Percentiles rank a stretch among this genome's conserved stretches.
phyloP scores from a whole-genome alignment of 2,888 invertebrate species.

The Noctua fimbriata region DNA sequence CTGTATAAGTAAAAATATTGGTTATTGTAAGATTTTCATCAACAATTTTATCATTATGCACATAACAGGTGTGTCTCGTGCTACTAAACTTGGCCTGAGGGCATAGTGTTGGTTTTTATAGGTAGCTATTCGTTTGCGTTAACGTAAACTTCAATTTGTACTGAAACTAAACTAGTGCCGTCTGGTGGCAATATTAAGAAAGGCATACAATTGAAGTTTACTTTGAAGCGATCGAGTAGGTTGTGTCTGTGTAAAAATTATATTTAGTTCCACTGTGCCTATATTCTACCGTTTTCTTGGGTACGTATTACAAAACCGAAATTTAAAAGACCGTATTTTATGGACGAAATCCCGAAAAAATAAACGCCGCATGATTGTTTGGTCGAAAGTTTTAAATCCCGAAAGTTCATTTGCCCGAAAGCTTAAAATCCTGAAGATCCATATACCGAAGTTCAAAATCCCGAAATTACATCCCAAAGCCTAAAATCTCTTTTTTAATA shows the following conservation, averaged over 20 bases:
- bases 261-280: neutral
- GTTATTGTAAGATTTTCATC: neutral
- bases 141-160: neutral
- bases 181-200: neutral
- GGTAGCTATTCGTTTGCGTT: neutral
- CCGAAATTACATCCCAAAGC: too few relatives aligned
- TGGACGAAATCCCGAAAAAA: too few relatives aligned
- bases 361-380: too few relatives aligned
- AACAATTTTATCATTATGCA: conserved; percentile 7
- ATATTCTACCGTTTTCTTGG: neutral
- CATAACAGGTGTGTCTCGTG: neutral
- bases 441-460: too few relatives aligned
- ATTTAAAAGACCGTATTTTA: too few relatives aligned
- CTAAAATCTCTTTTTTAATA: too few relatives aligned
- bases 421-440: too few relatives aligned
- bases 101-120: neutral
- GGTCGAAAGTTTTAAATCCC: too few relatives aligned
- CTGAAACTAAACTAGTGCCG: neutral
- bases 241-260: neutral
- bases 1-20: neutral
- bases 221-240: neutral
- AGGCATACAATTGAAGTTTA: neutral
- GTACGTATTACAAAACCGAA: too few relatives aligned
- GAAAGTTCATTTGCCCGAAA: too few relatives aligned
- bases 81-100: neutral